A percentile compares a stretch with the other conserved stretches of the same genome.
These are phyloP conservation scores for Autographa pulchrina DNA, from an alignment of 2,888 invertebrate species.

Conservation along the genomic window DNA sequence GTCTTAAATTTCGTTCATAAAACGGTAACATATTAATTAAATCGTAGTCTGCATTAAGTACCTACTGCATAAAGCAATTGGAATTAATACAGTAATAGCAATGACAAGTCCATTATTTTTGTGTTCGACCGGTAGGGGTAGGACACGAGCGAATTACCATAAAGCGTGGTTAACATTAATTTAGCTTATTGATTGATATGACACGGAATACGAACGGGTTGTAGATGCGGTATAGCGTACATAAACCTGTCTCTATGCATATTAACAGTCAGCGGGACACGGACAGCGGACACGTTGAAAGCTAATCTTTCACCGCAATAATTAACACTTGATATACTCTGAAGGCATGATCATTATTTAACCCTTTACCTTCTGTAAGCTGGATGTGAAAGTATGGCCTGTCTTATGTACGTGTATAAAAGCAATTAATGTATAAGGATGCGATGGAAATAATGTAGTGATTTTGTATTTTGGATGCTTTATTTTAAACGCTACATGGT, in stretches of 20 bases:
- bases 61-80: constrained; percentile 52
- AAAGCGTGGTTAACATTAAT: constrained; percentile 76
- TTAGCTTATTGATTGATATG: constrained; percentile 72
- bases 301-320: constrained; percentile 50
- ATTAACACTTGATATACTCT: constrained; percentile 48
- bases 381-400: constrained; percentile 16
- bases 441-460: background rate
- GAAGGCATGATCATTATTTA: constrained; percentile 37
- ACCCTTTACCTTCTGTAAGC: constrained; percentile 43
- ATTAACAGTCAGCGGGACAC: constrained; percentile 52
- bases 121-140: constrained; percentile 65
- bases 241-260: constrained; percentile 45
- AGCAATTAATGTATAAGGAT: background rate
- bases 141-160: constrained; percentile 70
- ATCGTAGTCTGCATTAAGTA: constrained; percentile 43
- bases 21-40: constrained; percentile 25
- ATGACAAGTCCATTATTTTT: constrained; percentile 79
- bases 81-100: constrained; percentile 72
- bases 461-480: background rate
- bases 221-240: constrained; percentile 49
- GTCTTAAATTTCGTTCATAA: constrained; percentile 11
- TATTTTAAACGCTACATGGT: background rate
- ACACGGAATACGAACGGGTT: constrained; percentile 48
- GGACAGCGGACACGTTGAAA: constrained; percentile 44
- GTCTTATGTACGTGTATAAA: background rate